Conservation (phyloP, 2,797 vertebrate genomes). For the Graptemys geographica region DNA sequence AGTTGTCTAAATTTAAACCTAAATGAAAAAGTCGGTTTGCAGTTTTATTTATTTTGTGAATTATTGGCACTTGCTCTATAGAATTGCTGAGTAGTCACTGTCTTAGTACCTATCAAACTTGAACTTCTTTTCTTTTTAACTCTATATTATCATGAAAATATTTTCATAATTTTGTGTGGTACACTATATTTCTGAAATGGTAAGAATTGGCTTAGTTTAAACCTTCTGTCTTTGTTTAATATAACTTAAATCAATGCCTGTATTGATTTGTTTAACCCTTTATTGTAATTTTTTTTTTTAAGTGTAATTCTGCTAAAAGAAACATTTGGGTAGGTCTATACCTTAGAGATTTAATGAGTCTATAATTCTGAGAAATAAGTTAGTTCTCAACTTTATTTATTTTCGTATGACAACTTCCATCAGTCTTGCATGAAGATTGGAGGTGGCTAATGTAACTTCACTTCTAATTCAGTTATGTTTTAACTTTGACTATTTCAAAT, state of each 20-base stretch:
- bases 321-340: conserved; percentile 17
- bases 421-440: conserved; percentile 13
- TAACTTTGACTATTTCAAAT: background rate
- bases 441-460: background rate
- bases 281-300: conserved; percentile 49
- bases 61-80: background rate
- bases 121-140: conserved; percentile 1
- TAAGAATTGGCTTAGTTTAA: conserved; percentile 23
- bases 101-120: background rate
- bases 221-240: conserved; percentile 37
- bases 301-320: conserved; percentile 17
- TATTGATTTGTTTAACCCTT: conserved; percentile 73
- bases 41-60: background rate
- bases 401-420: conserved; percentile 38
- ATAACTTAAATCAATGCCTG: conserved; percentile 8
- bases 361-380: conserved; percentile 54
- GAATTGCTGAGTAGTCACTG: background rate
- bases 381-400: conserved; percentile 41
- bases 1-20: background rate
- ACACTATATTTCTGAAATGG: conserved; percentile 21
- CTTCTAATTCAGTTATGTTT: conserved; percentile 19
- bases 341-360: background rate
- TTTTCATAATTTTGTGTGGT: conserved; percentile 11
- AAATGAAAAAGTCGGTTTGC: conserved; percentile 1
- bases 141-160: conserved; percentile 47